Percentiles rank a stretch among this genome's conserved stretches.
These are phyloP conservation scores for Pocillopora grandis DNA, from an alignment of 92 coral and sea anemone genomes.

Conservation along the genomic window DNA sequence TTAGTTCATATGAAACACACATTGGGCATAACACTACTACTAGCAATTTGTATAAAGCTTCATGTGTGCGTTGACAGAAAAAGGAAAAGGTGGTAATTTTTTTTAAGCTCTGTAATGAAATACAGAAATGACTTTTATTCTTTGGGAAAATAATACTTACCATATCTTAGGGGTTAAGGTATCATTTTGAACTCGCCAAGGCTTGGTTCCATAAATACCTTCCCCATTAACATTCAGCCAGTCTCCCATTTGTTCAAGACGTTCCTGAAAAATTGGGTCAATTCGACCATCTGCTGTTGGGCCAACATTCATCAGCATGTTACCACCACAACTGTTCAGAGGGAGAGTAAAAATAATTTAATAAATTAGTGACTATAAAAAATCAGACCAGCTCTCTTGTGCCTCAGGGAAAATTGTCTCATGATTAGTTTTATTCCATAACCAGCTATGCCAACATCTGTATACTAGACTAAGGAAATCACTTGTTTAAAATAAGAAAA, in stretches of 20 bases:
- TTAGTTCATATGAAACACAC: too few relatives aligned
- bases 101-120: too few relatives aligned
- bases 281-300: slow-evolving; percentile 95
- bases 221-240: slow-evolving; percentile 94
- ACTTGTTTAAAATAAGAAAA: too few relatives aligned
- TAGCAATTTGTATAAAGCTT: too few relatives aligned
- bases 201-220: slow-evolving; percentile 81
- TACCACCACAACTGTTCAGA: slow-evolving; percentile 86
- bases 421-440: too few relatives aligned
- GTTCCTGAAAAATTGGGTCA: slow-evolving; percentile 87
- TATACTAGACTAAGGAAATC: too few relatives aligned
- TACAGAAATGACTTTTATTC: too few relatives aligned
- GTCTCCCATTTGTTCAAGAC: slow-evolving; percentile 90
- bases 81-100: too few relatives aligned
- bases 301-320: slow-evolving; percentile 87
- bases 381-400: not conserved
- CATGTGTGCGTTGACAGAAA: too few relatives aligned
- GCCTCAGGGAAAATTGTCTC: too few relatives aligned
- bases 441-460: too few relatives aligned
- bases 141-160: slow-evolving; percentile 23
- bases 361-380: not conserved
- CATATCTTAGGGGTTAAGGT: slow-evolving; percentile 60
- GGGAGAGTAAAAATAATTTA: not conserved
- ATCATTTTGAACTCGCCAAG: slow-evolving; percentile 90
- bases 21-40: too few relatives aligned